Evolutionary conservation across 2,888 invertebrate species (phyloP).

Genomic region (Fragum sueziense): DNA sequence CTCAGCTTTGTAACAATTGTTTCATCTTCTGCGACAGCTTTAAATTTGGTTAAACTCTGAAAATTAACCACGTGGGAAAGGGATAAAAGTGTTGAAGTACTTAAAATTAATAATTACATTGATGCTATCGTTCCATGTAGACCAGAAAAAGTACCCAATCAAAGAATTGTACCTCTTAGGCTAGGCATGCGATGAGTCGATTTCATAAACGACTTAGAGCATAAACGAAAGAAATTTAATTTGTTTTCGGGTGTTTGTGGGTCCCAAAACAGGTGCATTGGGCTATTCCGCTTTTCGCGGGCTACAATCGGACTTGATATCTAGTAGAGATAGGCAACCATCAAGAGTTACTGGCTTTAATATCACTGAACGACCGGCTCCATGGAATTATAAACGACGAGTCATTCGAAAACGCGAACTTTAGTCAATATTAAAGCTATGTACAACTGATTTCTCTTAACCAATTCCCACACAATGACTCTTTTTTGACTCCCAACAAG

Average conservation of each 20-base stretch:
- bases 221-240: slow-evolving; percentile 30
- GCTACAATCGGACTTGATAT: slow-evolving; percentile 52
- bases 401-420: not conserved
- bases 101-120: slow-evolving; percentile 52
- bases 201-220: slow-evolving; percentile 24
- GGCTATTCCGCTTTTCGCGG: slow-evolving; percentile 47
- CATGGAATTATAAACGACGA: slow-evolving; percentile 3
- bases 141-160: slow-evolving; percentile 46
- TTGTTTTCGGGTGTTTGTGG: slow-evolving; percentile 46
- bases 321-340: slow-evolving; percentile 40
- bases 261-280: slow-evolving; percentile 54
- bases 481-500: no score
- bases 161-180: slow-evolving; percentile 47
- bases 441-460: no score
- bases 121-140: slow-evolving; percentile 44
- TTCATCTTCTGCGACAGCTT: no score
- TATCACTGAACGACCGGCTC: slow-evolving; percentile 34
- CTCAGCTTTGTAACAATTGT: no score
- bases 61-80: no score
- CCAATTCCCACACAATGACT: no score
- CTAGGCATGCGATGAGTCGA: slow-evolving; percentile 40
- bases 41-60: no score
- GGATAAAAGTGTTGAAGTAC: slow-evolving; percentile 31
- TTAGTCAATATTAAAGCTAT: no score
- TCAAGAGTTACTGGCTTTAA: slow-evolving; percentile 48